phyloP scores from a whole-genome alignment of 2,113 vertebrate genomes.

The Thamnophis sirtalis region DNA sequence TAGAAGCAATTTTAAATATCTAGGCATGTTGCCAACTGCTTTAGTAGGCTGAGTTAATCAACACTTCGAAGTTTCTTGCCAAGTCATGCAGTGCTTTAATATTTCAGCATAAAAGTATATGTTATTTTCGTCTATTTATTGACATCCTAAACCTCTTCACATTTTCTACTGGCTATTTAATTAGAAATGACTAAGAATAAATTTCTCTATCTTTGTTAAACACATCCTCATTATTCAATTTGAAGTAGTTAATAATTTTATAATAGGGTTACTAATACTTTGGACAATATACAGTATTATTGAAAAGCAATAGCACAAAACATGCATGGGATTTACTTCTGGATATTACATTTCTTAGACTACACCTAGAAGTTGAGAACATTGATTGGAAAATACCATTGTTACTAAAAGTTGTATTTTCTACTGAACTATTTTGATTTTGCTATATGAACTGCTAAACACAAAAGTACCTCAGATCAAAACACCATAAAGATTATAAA shows the following conservation, averaged over 20 bases:
- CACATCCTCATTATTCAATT: constrained; percentile 7
- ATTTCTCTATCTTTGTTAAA: neutral
- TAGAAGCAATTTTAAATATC: constrained; percentile 48
- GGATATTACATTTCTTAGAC: neutral
- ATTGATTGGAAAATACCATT: neutral
- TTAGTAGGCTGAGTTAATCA: constrained; percentile 44
- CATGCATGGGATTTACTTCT: neutral
- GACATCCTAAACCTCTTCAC: constrained; percentile 7
- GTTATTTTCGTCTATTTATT: neutral
- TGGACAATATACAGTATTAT: neutral
- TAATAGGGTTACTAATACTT: neutral
- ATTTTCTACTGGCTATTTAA: neutral
- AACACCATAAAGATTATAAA: neutral
- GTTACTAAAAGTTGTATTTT: constrained; percentile 6
- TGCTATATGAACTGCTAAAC: neutral
- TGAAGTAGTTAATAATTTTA: constrained; percentile 21
- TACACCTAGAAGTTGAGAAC: neutral
- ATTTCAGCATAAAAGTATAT: constrained; percentile 24
- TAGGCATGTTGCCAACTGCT: constrained; percentile 48
- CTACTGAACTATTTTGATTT: neutral
- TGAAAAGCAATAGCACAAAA: neutral
- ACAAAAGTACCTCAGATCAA: neutral
- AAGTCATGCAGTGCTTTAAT: constrained; percentile 43
- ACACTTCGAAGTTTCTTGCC: constrained; percentile 53
- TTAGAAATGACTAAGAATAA: neutral